Base-by-base conservation (phyloP, 2,797 vertebrate genomes). In the Myotis myotis region DNA sequence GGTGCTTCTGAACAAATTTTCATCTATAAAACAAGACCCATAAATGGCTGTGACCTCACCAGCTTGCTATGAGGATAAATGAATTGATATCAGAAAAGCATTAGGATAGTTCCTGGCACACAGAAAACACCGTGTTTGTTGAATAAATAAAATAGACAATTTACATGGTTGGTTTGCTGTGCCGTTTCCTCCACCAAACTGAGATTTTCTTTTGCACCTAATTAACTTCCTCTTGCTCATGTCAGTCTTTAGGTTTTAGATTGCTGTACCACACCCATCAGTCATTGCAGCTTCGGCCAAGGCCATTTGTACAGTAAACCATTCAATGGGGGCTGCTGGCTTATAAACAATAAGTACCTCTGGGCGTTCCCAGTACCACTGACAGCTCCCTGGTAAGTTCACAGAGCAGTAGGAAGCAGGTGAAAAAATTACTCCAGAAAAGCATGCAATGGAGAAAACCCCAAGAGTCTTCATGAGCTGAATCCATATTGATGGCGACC, bases 401-500 rank as follows among this genome's bases (percentile, higher is more conserved):
- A 2, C 0, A 11, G 94, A 72, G 5, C 9, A 11, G 57, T 38
- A 23, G 84, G 55, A 62, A 87, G 41, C 15, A 68, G 28, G 41
- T 8, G 7, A 66, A 23, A 96, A 95, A 87, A 1, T 82, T 13
- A 6, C 47, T 47, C 36, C 79, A 88, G 51, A 64, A 89, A 91
- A 93, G n/a, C 41, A 86, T 7, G 3, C 36, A 78, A 8, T 17
- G 8, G 57, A 68, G 55, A 62, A 96, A 91, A 81, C 72, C 49
- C 60, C 71, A 76, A 53, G 60, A 64, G 7, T 3, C n/a, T 94
- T 94, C 86, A 83, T 28, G n/a, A 87, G 36, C 57, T 87, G 44
- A 97, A 87, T 72, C 51, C 94, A 91, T 95, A 96, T 93, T 88
- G 57, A 96, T 72, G 87, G 38, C 17, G 23, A 92, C 84, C 30